Conservation (phyloP, 2,113 vertebrate species). For the Amblyopsis rosae region DNA sequence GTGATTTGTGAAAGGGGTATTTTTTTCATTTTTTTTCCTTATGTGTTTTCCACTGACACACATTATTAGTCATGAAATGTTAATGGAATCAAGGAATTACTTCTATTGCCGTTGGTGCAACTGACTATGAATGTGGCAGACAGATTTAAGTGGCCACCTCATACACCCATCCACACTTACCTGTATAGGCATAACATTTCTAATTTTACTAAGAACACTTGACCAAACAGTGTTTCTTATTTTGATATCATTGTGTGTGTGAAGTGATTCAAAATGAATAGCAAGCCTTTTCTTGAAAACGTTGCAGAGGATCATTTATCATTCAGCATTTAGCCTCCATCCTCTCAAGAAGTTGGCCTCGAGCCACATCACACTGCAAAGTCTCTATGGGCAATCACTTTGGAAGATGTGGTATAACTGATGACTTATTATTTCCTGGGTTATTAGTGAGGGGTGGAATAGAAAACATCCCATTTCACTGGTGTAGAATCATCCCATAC, state of each 20-base stretch:
- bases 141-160: no score
- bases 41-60: no score
- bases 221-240: no score
- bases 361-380: background rate
- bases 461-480: conserved; percentile 48
- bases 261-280: conserved; percentile 13
- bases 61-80: no score
- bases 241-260: no score
- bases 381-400: background rate
- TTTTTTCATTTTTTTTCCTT: background rate
- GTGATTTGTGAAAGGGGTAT: conserved; percentile 5
- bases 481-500: conserved; percentile 53
- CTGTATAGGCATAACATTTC: no score
- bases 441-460: conserved; percentile 32
- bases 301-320: conserved; percentile 27
- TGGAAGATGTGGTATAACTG: conserved; percentile 9
- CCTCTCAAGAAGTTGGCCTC: conserved; percentile 24
- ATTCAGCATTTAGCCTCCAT: background rate
- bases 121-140: no score
- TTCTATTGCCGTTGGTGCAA: no score
- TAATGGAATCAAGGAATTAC: no score
- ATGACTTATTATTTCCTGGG: conserved; percentile 37
- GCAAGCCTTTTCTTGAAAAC: conserved; percentile 25
- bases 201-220: no score
- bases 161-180: no score